Percentiles rank a stretch among this genome's conserved stretches.
Evolutionary conservation across 2,113 vertebrate genomes (phyloP).

Genomic region (Catharus fuscescens): DNA sequence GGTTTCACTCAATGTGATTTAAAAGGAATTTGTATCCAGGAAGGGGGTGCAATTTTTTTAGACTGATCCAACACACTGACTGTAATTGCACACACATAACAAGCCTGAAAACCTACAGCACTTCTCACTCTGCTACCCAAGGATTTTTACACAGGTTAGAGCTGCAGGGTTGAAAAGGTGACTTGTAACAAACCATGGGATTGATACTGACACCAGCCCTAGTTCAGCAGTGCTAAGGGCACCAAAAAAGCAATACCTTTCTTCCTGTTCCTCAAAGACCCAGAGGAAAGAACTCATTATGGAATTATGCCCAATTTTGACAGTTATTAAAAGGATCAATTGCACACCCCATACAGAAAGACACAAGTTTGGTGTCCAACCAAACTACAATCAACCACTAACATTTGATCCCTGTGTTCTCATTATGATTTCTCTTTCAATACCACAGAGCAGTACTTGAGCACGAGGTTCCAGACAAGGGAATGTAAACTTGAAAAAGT

Average conservation of each 20-base stretch:
- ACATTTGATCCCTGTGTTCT: neutral
- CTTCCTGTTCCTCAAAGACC: neutral
- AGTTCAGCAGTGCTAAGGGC: neutral
- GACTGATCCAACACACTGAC: neutral
- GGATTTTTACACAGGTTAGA: neutral
- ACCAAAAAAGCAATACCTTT: neutral
- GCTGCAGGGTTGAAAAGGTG: neutral
- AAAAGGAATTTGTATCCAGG: neutral
- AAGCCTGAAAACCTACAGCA: neutral
- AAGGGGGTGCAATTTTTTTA: neutral
- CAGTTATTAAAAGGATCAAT: neutral
- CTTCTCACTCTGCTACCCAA: neutral
- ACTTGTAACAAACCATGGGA: neutral
- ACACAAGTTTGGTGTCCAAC: neutral
- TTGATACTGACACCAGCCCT: neutral
- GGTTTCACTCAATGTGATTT: neutral
- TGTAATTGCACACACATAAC: neutral
- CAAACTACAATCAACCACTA: neutral
- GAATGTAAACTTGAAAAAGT: neutral
- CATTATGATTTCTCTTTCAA: neutral
- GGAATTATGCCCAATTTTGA: neutral
- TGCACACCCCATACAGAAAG: neutral
- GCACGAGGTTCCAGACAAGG: neutral
- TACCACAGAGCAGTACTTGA: neutral
- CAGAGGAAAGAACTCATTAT: neutral